These are phyloP conservation scores for Nomada lathburiana DNA, from an alignment of 2,888 invertebrate genomes.

Conservation along the genomic window DNA sequence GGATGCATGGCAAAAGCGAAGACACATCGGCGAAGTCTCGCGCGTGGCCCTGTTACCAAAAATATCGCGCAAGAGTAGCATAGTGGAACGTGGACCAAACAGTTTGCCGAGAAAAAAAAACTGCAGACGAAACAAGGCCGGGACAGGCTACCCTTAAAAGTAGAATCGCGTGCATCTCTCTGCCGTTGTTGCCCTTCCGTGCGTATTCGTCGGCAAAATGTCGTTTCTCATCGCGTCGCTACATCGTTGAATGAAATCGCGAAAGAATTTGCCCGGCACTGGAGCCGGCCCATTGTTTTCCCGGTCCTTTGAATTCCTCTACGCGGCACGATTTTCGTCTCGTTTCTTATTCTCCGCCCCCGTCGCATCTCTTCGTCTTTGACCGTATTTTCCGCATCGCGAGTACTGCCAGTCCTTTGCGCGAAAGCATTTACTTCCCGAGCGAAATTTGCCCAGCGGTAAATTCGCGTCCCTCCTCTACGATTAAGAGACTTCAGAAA, in stretches of 20 bases:
- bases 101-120: conserved; percentile 17
- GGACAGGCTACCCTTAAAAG: conserved; percentile 53
- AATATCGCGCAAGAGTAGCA: not conserved
- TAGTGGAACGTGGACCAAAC: not conserved
- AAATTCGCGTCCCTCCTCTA: not conserved
- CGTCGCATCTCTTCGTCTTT: conserved; percentile 26
- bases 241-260: conserved; percentile 59
- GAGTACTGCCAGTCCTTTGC: not conserved
- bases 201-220: conserved; percentile 60
- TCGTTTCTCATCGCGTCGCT: conserved; percentile 62
- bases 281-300: conserved; percentile 46
- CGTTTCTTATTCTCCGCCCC: conserved; percentile 42
- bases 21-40: not conserved
- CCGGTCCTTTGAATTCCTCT: conserved; percentile 46
- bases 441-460: not conserved
- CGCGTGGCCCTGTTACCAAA: conserved; percentile 2
- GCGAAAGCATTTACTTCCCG: not conserved
- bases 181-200: conserved; percentile 3
- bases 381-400: conserved; percentile 43
- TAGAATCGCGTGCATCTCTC: conserved; percentile 56
- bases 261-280: conserved; percentile 54
- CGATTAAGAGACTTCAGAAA: conserved; percentile 5
- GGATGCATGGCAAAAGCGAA: not conserved
- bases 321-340: conserved; percentile 51
- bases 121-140: conserved; percentile 30